Evolutionary conservation across 2,888 invertebrate species (phyloP), one percentile per base, ranked within the genome.

Genomic region (Pimpla rufipes): DNA sequence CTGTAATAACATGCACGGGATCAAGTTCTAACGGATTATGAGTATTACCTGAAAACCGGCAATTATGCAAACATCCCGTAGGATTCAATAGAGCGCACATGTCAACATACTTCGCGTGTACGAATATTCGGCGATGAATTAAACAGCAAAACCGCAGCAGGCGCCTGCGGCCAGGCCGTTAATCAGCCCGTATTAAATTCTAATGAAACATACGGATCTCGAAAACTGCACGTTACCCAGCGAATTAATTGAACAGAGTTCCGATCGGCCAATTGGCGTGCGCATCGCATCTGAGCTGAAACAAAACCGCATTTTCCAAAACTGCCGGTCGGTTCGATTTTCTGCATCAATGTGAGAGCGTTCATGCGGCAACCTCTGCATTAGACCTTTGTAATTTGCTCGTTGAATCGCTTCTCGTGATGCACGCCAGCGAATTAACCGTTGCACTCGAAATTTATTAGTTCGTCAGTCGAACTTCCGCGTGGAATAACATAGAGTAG

Each of bases 61-160:
- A 45, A 59, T 74, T 21, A 47, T 21, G 13, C 21, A 40, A 21
- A 66, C n/a, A 62, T 21, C 35, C 62, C n/a, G 23, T 18, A 45
- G 62, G 47, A 74, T 62, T 74, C 5, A 74, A 74, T 74, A 13
- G 47, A 37, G n/a, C 35, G n/a, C 16, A 4, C 18, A 47, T 37
- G 35, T 16, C 47, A 13, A 37, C 37, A 35, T 45, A n/a, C 35
- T 50, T 50, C 5, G 35, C 13, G 10, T 18, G 16, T 37, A 59
- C 37, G 74, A 62, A 21, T 74, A 74, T 74, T 37, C 37, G 2
- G 35, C 74, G 45, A 74, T 74, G 47, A 74, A 47, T 74, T 62
- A 37, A 62, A 18, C 21, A 62, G 37, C 16, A n/a, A 37, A 74
- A 50, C 74, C 62, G 47, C 47, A 29, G n/a, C 37, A 7, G 18